Evolutionary conservation across 2,888 invertebrate species (phyloP), one percentile per base, ranked within the genome.

Genomic region (Hypolimnas misippus): DNA sequence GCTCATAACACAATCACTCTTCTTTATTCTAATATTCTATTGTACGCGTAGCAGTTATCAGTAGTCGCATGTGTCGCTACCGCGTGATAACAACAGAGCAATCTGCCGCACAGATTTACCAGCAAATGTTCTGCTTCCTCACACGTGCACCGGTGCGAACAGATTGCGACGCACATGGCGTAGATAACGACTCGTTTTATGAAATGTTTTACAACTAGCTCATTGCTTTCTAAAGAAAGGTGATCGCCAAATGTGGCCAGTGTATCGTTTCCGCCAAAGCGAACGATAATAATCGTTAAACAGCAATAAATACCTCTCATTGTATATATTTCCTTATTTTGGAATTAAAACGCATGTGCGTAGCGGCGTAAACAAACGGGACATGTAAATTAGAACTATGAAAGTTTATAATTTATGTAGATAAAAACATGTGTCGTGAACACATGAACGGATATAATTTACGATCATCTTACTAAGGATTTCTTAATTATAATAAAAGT

Each of bases 101-200:
- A 89, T 87, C 78, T 90, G 90, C 79, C 73, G 76, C 80, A 78
- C 90, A 90, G 89, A 91, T 91, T 90, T 87, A 89, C 90, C 76
- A 73, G 73, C 77, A 74, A 73, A 68, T 67, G 72, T 69, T 69
- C 64, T 67, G 79, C 76, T 83, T 83, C 83, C 83, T 81, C 76
- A 81, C 90, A 90, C 90, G 88, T 90, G 89, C 81, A 75, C 71
- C 75, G 79, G 78, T 79, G 82, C 81, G 82, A 83, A 79, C 78
- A 63, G 66, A 64, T 61, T 62, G 56, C 63, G 38, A 61, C 53
- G 78, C 89, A 89, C 79, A 87, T 90, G 89, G 79, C 78, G 68
- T 60, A 72, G 80, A 80, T 81, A 81, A 83, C 78, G 78, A 78
- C 78, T 79, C 63, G 82, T 84, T 87, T 87, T 87, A 87, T 84